Evolutionary conservation across 2,113 vertebrate genomes (phyloP), one percentile per base, ranked within the genome.

Genomic region (Rhabdomys dilectus): DNA sequence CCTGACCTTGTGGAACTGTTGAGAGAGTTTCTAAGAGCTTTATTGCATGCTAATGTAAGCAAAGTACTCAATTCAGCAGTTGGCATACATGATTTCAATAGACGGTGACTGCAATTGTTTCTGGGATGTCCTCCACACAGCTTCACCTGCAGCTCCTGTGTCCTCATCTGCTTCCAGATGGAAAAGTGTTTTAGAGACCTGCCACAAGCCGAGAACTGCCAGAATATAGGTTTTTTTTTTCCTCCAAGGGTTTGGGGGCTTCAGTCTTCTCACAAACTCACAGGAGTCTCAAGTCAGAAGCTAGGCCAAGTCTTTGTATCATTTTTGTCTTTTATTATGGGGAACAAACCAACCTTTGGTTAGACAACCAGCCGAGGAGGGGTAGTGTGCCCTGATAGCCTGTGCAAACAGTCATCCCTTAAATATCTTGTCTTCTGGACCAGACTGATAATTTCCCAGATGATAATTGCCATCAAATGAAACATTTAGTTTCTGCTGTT

Each of bases 131-230:
- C 36, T 77, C 58, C 13, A 22, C 36, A 58, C 15, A 73, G 66
- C 15, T 26, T 45, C 9, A 4, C 5, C 21, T 36, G 0, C 2
- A n/a, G 1, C 22, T 94, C 58, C 45, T 0, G 2, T 34, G 5
- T 22, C 56, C 36, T 91, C 24, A 7, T 80, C 88, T 88, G 26
- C 22, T 72, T 94, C 22, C 13, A 77, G 80, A 34, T 26, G 68
- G 42, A 39, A 72, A 95, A 53, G 26, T 39, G 56, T 76, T 31
- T 22, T 15, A 81, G 13, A 13, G 26, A 86, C 24, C 16, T 39
- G 0, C 10, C 5, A 36, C 7, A 87, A 4, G 45, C 45, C 19
- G 48, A 16, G 21, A 84, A 84, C n/a, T 68, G 22, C 3, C 16
- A 31, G 56, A 85, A 85, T 80, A 53, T 26, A 42, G 34, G 3